Evolutionary conservation across 2,888 invertebrate species (phyloP), one percentile per base, ranked within the genome.

Genomic region (Melipona bicolor): DNA sequence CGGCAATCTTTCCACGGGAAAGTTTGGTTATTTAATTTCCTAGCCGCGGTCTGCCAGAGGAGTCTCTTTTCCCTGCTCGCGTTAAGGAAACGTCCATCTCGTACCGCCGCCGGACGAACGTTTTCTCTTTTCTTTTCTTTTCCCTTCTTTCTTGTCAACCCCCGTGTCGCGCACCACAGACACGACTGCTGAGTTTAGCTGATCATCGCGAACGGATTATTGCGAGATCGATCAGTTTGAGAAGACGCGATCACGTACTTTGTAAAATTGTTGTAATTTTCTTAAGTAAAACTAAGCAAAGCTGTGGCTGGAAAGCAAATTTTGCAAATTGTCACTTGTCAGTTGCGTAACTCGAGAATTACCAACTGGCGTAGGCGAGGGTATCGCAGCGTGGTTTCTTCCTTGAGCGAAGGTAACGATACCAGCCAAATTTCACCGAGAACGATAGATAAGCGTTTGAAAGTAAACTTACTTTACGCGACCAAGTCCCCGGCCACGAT

Each of bases 11-110:
- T 83, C 76, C 81, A 1, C n/a, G 82, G 87, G 86, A 92, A 93
- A 92, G 90, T 93, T 93, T 90, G 92, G 91, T 93, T 93, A 93
- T 93, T 93, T 93, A 93, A 93, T 93, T 93, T 93, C 87, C 88
- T 86, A 81, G 77, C 90, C 77, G 87, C 84, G 85, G 84, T 85
- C 79, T 83, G 86, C 81, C 72, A 70, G 73, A n/a, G 54, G 11
- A 59, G 52, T 67, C 52, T 65, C 62, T 64, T 77, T 62, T n/a
- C 79, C 36, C 56, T n/a, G n/a, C 24, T 43, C 50, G 59, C 65
- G 52, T 52, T 15, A 56, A 54, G 50, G 64, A 64, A 56, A 56
- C 74, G 74, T 76, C 76, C 84, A 69, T 79, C 70, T 80, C 56
- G 56, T 43, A 59, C 59, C 59, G 21, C n/a, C 19, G 64, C 24